Evolutionary conservation across 2,113 vertebrate genomes (phyloP), one percentile per base, ranked within the genome.

Genomic region (Vimba vimba): DNA sequence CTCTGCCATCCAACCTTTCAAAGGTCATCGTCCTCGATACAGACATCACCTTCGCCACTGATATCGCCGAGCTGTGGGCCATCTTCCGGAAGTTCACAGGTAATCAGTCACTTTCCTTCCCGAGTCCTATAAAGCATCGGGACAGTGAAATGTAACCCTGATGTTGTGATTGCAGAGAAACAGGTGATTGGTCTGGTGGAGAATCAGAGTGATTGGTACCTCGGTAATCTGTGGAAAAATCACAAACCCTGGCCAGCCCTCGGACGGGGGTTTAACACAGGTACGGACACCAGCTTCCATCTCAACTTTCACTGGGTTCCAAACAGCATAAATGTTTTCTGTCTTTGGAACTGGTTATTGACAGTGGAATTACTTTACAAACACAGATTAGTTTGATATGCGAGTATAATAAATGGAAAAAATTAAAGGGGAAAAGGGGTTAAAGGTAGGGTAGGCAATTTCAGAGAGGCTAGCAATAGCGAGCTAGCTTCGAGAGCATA

Each of bases 201-300:
- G 92, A 99, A 99, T 92, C 97, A 99, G 94, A 99, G 98, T 0
- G 95, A 99, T 92, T 99, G 97, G 98, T 99, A 97, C 91, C 94
- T 99, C 84, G 97, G 97, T 74, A 98, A 97, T 91, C 92, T 97
- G 75, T 99, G 96, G 97, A 99, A 97, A 91, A 99, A 99, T 91
- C 97, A 99, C 92, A 97, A 95, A 88, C 98, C 98, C 0, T 99
- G 98, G 98, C 98, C 98, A 0, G 98, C 98, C 1, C 92, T 99
- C 86, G 98, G 97, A 86, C 94, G 98, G 84, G 98, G 98, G 87
- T 99, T 99, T 94, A 99, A 99, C 93, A 99, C 98, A 3, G 98
- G 98, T 99, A 88, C 87, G 55, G 3, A 21, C 52, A 23, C 25
- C 6, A 59, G 25, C 19, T 21, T 69, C 36, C 33, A n/a, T 47